Percentiles rank a stretch among this genome's conserved stretches.
Conservation (phyloP, 2,113 vertebrate species). For the Deroptyus accipitrinus region DNA sequence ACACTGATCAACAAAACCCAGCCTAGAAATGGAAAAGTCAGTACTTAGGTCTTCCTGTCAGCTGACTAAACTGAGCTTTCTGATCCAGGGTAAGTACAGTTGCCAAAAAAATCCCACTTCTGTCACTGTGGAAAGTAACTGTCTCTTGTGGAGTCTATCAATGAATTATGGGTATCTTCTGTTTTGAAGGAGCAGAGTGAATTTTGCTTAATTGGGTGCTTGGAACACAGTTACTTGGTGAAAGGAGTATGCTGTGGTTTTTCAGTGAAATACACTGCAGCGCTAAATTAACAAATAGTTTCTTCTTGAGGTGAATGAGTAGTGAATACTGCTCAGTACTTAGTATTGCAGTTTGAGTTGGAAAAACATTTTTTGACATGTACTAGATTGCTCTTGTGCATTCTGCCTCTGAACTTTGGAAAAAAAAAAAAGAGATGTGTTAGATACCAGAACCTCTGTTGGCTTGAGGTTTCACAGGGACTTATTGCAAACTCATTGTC, state of each 20-base stretch:
- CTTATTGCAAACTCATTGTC: constrained; percentile 23
- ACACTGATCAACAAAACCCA: neutral
- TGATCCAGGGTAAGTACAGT: constrained; percentile 12
- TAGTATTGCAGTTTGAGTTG: neutral
- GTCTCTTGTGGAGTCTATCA: neutral
- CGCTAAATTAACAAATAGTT: neutral
- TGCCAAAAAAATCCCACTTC: constrained; percentile 60
- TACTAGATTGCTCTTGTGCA: constrained; percentile 38
- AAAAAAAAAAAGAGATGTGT: neutral
- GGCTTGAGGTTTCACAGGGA: constrained; percentile 33
- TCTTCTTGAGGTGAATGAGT: neutral
- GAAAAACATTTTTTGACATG: neutral
- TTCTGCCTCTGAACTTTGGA: neutral
- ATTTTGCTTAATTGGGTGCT: neutral
- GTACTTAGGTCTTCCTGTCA: neutral
- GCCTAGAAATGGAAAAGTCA: neutral
- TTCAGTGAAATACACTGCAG: neutral
- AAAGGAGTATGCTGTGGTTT: neutral
- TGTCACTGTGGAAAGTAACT: neutral
- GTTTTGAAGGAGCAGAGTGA: constrained; percentile 21
- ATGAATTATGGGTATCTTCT: constrained; percentile 40
- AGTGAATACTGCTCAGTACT: neutral
- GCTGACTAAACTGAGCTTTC: constrained; percentile 4
- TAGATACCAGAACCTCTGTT: neutral
- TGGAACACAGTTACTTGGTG: neutral